Conservation (phyloP, 2,113 vertebrate genomes). For the Prietella phreatophila region DNA sequence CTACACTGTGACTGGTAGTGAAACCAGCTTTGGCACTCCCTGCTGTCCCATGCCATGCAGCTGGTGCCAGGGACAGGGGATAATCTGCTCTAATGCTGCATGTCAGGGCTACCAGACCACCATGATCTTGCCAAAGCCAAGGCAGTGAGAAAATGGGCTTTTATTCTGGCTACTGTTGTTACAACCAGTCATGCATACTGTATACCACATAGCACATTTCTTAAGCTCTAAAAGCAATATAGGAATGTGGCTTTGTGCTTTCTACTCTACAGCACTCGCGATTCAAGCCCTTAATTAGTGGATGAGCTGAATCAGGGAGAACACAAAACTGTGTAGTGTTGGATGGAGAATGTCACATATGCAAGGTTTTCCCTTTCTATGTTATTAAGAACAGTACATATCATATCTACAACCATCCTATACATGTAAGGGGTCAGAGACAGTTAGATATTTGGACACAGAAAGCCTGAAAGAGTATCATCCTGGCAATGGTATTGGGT, state of each 20-base stretch:
- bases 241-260: background rate
- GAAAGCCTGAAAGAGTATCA: background rate
- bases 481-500: background rate
- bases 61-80: constrained; percentile 31
- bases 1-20: constrained; percentile 32
- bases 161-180: background rate
- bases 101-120: constrained; percentile 32
- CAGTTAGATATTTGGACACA: background rate
- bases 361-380: background rate
- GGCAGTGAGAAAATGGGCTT: background rate
- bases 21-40: constrained; percentile 45
- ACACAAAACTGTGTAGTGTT: background rate
- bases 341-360: background rate
- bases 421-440: background rate
- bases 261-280: background rate
- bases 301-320: constrained; percentile 12
- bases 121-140: constrained; percentile 12
- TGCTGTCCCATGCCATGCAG: constrained; percentile 31
- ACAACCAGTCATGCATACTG: background rate
- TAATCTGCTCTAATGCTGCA: constrained; percentile 52
- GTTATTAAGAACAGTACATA: background rate
- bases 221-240: background rate
- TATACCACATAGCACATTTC: background rate
- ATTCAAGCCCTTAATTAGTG: constrained; percentile 16
- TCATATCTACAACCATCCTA: background rate